Evolutionary conservation across 1,140 invertebrate genomes (phyloP).

Genomic region (Drosophila repletoides): DNA sequence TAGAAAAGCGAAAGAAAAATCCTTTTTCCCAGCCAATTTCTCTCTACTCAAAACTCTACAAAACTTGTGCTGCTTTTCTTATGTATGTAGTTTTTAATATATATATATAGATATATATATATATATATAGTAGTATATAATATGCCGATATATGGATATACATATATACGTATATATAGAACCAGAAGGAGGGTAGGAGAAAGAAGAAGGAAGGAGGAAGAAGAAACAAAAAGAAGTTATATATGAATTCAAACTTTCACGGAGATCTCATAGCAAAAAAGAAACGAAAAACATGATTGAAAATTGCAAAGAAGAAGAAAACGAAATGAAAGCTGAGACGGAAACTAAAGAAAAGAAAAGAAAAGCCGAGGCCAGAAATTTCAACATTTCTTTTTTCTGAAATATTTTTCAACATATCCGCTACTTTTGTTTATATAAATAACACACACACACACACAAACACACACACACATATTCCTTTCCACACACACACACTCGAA

Average conservation of each 20-base stretch:
- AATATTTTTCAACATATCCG: slow-evolving; percentile 18
- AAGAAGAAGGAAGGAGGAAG: slow-evolving; percentile 3
- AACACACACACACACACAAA: slow-evolving; percentile 17
- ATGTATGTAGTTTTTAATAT: slow-evolving; percentile 57
- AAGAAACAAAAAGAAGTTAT: slow-evolving; percentile 45
- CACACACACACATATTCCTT: slow-evolving; percentile 3
- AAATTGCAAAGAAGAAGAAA: slow-evolving; percentile 48
- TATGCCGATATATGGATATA: slow-evolving; percentile 50
- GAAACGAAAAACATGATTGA: slow-evolving; percentile 58
- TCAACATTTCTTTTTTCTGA: slow-evolving; percentile 54
- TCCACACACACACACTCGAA: slow-evolving; percentile 1
- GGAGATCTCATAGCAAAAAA: slow-evolving; percentile 79
- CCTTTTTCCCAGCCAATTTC: slow-evolving; percentile 28
- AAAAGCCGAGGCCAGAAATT: not conserved
- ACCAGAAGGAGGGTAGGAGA: slow-evolving; percentile 15
- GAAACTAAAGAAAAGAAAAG: not conserved
- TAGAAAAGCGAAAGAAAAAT: slow-evolving; percentile 15
- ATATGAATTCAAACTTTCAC: slow-evolving; percentile 80
- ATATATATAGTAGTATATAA: slow-evolving; percentile 37
- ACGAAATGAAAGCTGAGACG: slow-evolving; percentile 31
- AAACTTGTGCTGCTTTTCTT: slow-evolving; percentile 76
- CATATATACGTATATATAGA: slow-evolving; percentile 34
- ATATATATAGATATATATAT: slow-evolving; percentile 19
- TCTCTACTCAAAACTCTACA: slow-evolving; percentile 50
- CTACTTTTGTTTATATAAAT: slow-evolving; percentile 68